phyloP scores from a whole-genome alignment of 2,888 invertebrate species.

The Sceliomorpha sp. region DNA sequence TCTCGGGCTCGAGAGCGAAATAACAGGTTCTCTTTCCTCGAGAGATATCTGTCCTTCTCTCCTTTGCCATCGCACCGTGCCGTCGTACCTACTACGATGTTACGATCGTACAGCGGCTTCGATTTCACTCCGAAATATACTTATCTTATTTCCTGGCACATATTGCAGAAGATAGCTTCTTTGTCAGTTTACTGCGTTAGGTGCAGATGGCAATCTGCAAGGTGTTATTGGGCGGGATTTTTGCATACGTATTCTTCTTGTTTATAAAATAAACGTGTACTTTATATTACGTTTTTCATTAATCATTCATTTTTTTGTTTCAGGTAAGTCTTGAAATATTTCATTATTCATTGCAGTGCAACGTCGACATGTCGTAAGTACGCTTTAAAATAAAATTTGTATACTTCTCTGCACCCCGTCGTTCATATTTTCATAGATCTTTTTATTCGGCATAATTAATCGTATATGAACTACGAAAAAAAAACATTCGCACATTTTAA shows the following conservation, averaged over 20 bases:
- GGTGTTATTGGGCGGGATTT: no score
- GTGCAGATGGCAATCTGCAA: no score
- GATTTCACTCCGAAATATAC: conserved; percentile 39
- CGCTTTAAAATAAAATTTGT: no score
- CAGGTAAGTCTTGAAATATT: conserved; percentile 41
- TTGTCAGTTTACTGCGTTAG: no score
- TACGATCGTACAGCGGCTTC: conserved; percentile 15
- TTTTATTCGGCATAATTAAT: no score
- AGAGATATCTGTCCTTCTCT: conserved; percentile 59
- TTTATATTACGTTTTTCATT: conserved; percentile 28
- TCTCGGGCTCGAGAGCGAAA: conserved; percentile 71
- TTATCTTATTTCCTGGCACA: conserved; percentile 26
- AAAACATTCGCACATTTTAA: no score
- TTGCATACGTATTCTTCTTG: no score
- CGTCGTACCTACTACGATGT: conserved; percentile 15
- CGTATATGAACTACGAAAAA: no score
- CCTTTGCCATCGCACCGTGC: conserved; percentile 36
- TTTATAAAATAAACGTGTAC: no score
- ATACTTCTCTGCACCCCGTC: no score
- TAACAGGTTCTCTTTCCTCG: conserved; percentile 77
- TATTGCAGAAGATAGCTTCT: conserved; percentile 1
- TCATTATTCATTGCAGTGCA: conserved; percentile 17
- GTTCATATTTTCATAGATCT: no score
- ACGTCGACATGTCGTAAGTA: no score
- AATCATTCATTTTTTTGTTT: conserved; percentile 50